Conservation (phyloP, 2,113 vertebrate species). For the Aix galericulata region DNA sequence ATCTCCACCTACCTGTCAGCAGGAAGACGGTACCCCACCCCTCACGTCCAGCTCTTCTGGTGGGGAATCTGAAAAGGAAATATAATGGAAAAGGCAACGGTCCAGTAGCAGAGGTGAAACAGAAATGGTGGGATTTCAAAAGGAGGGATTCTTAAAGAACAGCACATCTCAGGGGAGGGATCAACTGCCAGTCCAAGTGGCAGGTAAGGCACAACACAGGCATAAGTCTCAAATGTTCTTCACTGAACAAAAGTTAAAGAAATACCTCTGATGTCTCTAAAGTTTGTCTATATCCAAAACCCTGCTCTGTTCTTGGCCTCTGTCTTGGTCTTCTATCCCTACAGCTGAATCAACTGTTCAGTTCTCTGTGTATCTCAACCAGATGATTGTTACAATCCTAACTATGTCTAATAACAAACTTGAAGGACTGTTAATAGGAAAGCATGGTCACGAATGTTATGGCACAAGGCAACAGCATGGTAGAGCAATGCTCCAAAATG, state of each 20-base stretch:
- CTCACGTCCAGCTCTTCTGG: constrained; percentile 58
- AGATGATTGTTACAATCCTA: background rate
- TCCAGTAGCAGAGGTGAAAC: constrained; percentile 72
- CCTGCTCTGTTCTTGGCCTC: constrained; percentile 65
- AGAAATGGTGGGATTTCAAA: constrained; percentile 74
- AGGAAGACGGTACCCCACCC: constrained; percentile 59
- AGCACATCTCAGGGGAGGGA: constrained; percentile 73
- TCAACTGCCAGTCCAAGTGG: constrained; percentile 74
- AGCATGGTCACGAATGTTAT: background rate
- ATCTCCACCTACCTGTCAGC: constrained; percentile 61
- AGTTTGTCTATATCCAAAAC: constrained; percentile 51
- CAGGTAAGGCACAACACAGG: constrained; percentile 71
- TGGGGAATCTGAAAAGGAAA: constrained; percentile 64
- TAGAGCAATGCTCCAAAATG: constrained; percentile 31
- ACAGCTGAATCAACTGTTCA: background rate
- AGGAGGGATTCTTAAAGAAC: constrained; percentile 73
- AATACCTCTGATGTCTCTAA: constrained; percentile 57
- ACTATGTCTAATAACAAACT: background rate
- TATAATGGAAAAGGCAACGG: constrained; percentile 70
- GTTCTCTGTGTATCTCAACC: constrained; percentile 17
- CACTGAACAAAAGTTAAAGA: constrained; percentile 54
- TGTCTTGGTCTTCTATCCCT: constrained; percentile 50
- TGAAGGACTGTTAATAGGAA: background rate
- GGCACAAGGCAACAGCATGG: background rate
- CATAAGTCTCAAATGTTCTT: constrained; percentile 59